Evolutionary conservation across 2,797 vertebrate species (phyloP), one percentile per base, ranked within the genome.

Genomic region (Stomatorhinus walkeri): DNA sequence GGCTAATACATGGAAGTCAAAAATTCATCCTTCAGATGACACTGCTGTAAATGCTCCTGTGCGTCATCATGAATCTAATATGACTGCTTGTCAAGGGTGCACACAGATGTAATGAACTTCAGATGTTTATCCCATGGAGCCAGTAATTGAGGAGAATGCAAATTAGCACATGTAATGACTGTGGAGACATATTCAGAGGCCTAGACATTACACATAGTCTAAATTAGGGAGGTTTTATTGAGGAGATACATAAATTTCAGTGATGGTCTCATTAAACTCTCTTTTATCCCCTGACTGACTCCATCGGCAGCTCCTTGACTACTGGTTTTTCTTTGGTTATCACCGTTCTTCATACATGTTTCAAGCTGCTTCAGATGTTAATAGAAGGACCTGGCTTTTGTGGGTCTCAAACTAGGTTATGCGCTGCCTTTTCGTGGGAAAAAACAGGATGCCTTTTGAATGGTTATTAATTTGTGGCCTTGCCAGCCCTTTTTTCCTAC

Each of bases 171-270:
- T 48, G 87, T 76, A 72, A 89, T 72, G 32, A 43, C 48, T 22
- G 14, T 51, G 32, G 59, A 32, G 84, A 51, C 12, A 64, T 14
- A 61, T 87, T 43, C 86, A 51, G 43, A 12, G 61, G 56, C 32
- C 61, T 72, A 56, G 48, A 86, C 49, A 32, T 46, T 46, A 56
- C 79, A 85, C 43, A 64, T 56, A 51, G 43, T 19, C 81, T 85
- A 51, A 89, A 89, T 51, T 87, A 87, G 19, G 22, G 40, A 84
- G 49, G 19, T 49, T 89, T 89, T 22, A 68, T 28, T 85, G 54
- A 40, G 22, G 51, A 32, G 14, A 22, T 7, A 83, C 59, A 84
- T 83, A 68, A 12, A 59, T 85, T 89, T 49, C 56, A 68, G 24
- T 49, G 46, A 85, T 89, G 83, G 56, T 48, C n/a, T 43, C 28